Percentiles rank a stretch among this genome's conserved stretches.
phyloP scores from a whole-genome alignment of 1,140 invertebrate species.

The Phthorimaea operculella region DNA sequence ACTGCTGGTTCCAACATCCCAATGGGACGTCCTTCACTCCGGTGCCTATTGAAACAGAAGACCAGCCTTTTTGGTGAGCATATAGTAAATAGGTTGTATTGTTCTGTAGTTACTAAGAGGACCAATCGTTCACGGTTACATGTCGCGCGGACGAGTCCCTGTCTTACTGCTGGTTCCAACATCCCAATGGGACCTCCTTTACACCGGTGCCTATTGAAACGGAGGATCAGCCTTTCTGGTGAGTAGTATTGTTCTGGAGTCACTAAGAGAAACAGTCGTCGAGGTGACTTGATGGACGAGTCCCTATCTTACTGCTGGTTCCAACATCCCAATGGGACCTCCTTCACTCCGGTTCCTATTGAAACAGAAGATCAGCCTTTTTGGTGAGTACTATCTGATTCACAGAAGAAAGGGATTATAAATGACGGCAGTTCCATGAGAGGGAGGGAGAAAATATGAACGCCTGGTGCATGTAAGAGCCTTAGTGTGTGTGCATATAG shows the following conservation, averaged over 20 bases:
- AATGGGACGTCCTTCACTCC: constrained; percentile 55
- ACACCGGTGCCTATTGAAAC: constrained; percentile 28
- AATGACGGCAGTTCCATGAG: too few relatives aligned
- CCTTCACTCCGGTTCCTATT: constrained; percentile 38
- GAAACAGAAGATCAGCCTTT: constrained; percentile 26
- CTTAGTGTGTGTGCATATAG: too few relatives aligned
- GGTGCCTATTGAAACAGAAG: constrained; percentile 16
- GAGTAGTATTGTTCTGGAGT: too few relatives aligned
- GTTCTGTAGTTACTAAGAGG: too few relatives aligned
- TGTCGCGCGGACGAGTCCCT: constrained; percentile 27
- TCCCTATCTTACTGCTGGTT: constrained; percentile 57
- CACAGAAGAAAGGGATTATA: too few relatives aligned
- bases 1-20: constrained; percentile 62
- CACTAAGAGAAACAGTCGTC: constrained; percentile 32
- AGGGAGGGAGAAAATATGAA: too few relatives aligned
- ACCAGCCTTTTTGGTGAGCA: constrained; percentile 40
- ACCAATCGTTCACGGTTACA: constrained; percentile 33
- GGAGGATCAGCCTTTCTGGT: constrained; percentile 41
- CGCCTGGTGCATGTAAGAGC: too few relatives aligned
- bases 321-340: constrained; percentile 55
- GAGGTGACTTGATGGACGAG: constrained; percentile 44
- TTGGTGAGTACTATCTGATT: too few relatives aligned
- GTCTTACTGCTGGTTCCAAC: constrained; percentile 58
- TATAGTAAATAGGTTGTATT: too few relatives aligned
- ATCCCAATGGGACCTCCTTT: constrained; percentile 56